Percentiles rank a stretch among this genome's conserved stretches.
phyloP scores from a whole-genome alignment of 1,140 invertebrate species.

The Neodiprion virginianus region DNA sequence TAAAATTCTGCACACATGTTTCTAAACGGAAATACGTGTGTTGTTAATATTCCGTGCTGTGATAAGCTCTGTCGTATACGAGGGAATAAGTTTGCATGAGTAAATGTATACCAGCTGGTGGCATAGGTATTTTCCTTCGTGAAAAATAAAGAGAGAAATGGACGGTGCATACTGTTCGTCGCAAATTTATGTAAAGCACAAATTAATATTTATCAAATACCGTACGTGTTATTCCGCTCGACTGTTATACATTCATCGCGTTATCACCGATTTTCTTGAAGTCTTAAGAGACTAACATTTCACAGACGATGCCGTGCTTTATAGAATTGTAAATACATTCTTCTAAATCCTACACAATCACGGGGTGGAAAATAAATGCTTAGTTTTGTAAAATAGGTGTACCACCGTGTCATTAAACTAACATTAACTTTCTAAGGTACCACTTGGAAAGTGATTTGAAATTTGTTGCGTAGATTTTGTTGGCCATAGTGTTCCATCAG shows the following conservation, averaged over 20 bases:
- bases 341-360: background rate
- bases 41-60: background rate
- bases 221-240: background rate
- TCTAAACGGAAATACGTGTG: background rate
- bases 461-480: background rate
- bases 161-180: background rate
- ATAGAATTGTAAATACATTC: background rate
- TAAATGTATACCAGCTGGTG: background rate
- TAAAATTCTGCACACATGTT: background rate
- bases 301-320: background rate
- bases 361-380: background rate
- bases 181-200: slow-evolving; percentile 5
- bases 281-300: background rate
- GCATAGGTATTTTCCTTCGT: background rate
- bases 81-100: background rate
- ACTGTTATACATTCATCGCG: background rate
- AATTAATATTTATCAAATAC: background rate
- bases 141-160: background rate
- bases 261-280: background rate
- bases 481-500: background rate
- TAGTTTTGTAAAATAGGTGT: background rate
- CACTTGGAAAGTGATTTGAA: too few species aligned
- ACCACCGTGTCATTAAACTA: background rate
- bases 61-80: background rate
- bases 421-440: too few species aligned